A percentile compares a stretch with the other conserved stretches of the same genome.
phyloP scores from a whole-genome alignment of 1,140 invertebrate species.

The Sweltsa coloradensis region DNA sequence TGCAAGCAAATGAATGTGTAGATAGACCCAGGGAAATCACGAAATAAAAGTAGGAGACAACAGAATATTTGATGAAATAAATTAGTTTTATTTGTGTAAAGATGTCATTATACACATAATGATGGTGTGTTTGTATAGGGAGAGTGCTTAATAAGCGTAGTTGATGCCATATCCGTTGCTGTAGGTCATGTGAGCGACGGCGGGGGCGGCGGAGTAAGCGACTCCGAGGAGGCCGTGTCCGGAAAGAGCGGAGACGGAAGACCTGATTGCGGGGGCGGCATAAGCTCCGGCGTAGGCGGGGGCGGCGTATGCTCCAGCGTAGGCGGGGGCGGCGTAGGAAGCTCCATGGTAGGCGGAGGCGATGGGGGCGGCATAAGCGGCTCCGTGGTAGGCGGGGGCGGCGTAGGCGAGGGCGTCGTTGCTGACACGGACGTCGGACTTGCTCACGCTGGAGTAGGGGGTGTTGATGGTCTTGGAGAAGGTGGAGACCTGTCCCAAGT shows the following conservation, averaged over 20 bases:
- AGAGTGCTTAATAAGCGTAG: constrained; percentile 35
- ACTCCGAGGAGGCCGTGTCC: constrained; percentile 32
- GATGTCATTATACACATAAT: no score
- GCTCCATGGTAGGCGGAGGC: constrained; percentile 19
- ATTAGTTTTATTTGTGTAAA: no score
- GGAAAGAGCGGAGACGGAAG: constrained; percentile 19
- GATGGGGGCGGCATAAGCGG: constrained; percentile 9
- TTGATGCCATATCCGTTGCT: constrained; percentile 40
- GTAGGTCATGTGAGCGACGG: constrained; percentile 53
- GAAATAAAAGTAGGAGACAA: no score
- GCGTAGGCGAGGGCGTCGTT: constrained; percentile 17
- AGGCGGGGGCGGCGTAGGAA: background rate
- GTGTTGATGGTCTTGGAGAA: constrained; percentile 19
- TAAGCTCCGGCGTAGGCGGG: constrained; percentile 18
- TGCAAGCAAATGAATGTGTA: no score
- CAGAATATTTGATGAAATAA: no score
- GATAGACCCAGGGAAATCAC: no score
- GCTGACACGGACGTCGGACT: constrained; percentile 19
- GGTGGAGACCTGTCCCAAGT: constrained; percentile 14
- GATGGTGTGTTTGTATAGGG: no score
- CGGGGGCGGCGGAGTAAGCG: constrained; percentile 48
- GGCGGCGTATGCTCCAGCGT: background rate
- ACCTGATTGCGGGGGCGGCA: constrained; percentile 18
- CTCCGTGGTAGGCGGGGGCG: constrained; percentile 15
- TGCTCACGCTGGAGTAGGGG: constrained; percentile 20